These are phyloP conservation scores for Styela plicata DNA, from an alignment of 23 tunicate species.

Conservation along the genomic window DNA sequence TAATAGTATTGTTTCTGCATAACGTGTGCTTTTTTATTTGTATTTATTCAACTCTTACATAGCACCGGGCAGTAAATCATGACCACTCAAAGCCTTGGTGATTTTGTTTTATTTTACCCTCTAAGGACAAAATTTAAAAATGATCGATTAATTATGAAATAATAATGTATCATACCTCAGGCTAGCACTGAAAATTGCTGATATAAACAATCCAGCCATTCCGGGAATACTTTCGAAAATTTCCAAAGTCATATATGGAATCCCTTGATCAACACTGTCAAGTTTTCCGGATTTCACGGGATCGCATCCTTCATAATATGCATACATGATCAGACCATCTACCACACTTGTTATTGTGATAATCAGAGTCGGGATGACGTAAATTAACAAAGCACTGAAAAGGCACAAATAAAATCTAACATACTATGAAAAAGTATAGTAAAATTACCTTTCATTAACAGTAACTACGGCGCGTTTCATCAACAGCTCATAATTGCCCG, in stretches of 20 bases:
- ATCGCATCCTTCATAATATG: background rate
- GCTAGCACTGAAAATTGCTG: background rate
- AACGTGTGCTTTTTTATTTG: no score
- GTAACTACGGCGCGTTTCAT: no score
- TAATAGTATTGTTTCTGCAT: no score
- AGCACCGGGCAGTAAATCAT: no score
- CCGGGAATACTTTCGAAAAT: background rate
- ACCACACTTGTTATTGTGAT: background rate
- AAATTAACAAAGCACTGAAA: background rate
- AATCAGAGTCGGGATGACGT: background rate
- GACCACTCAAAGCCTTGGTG: no score
- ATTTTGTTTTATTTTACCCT: no score
- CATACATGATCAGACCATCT: background rate
- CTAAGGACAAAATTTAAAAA: no score
- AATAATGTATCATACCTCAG: slow-evolving; percentile 5
- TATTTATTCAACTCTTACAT: no score
- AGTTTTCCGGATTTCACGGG: slow-evolving; percentile 8
- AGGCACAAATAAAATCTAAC: background rate
- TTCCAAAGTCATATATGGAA: background rate
- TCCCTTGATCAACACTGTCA: slow-evolving; percentile 5
- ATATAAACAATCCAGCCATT: background rate
- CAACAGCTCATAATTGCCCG: no score
- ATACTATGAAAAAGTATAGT: background rate
- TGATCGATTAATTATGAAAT: no score
- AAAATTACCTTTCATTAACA: background rate